Conservation (phyloP, 2,113 vertebrate species). For the Caracal caracal region DNA sequence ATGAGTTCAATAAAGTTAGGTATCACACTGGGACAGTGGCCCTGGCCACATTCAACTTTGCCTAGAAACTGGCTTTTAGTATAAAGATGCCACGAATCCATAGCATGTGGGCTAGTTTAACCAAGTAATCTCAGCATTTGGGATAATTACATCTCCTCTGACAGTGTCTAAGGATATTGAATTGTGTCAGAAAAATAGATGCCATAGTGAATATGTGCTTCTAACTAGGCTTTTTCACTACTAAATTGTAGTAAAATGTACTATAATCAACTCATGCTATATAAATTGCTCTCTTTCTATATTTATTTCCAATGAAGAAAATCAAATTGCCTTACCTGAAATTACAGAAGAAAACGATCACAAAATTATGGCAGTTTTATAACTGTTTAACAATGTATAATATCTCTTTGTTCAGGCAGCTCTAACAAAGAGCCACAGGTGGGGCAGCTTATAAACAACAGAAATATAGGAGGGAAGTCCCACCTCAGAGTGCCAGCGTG, state of each 20-base stretch:
- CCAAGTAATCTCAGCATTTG: slow-evolving; percentile 32
- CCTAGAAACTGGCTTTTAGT: slow-evolving; percentile 12
- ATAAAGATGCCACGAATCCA: neutral
- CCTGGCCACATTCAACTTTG: neutral
- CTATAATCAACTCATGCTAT: slow-evolving; percentile 54
- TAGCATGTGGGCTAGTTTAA: neutral
- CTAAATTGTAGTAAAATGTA: slow-evolving; percentile 60
- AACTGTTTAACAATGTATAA: slow-evolving; percentile 9
- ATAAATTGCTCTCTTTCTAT: slow-evolving; percentile 25
- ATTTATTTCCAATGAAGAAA: slow-evolving; percentile 50
- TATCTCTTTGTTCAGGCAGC: neutral
- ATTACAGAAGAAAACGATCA: slow-evolving; percentile 25
- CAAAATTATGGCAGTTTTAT: slow-evolving; percentile 37
- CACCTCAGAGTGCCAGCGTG: neutral
- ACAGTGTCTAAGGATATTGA: slow-evolving; percentile 49
- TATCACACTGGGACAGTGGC: neutral
- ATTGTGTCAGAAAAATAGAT: slow-evolving; percentile 65
- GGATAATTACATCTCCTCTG: slow-evolving; percentile 54
- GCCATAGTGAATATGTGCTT: slow-evolving; percentile 23
- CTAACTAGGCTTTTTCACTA: slow-evolving; percentile 39
- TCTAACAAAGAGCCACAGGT: neutral
- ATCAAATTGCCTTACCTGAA: slow-evolving; percentile 51
- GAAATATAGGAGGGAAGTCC: neutral
- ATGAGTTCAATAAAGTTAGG: neutral
- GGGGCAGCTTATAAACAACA: neutral